These are phyloP conservation scores for Malurus splendens DNA, from an alignment of 2,797 vertebrate genomes.

Conservation along the genomic window DNA sequence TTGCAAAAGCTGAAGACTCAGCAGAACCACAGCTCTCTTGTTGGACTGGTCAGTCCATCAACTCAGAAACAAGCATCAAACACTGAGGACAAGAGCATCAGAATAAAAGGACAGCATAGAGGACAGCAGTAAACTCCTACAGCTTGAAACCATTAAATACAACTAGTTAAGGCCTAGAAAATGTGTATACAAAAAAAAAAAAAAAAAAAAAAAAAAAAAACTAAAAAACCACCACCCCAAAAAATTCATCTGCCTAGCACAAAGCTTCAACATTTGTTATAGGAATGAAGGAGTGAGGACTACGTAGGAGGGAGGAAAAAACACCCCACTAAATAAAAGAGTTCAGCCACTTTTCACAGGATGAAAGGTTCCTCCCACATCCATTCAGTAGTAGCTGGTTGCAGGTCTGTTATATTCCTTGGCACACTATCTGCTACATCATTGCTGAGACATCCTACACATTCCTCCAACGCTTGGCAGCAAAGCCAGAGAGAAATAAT, in stretches of 20 bases:
- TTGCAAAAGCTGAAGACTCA: neutral
- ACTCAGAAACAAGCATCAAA: neutral
- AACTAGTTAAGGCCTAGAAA: neutral
- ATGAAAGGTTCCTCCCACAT: neutral
- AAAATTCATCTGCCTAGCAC: neutral
- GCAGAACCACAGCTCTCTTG: neutral
- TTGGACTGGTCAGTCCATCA: neutral
- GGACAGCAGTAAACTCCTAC: neutral
- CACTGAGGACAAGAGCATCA: neutral
- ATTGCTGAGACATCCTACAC: neutral
- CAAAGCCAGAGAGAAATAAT: neutral
- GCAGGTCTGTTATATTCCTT: neutral
- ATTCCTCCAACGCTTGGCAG: neutral
- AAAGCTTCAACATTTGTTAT: neutral
- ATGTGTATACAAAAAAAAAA: neutral
- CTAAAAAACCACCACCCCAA: neutral
- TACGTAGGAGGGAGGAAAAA: neutral
- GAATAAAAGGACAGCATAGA: neutral
- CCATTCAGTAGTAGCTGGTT: neutral
- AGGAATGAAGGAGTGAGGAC: neutral
- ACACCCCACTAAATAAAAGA: neutral
- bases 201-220: neutral
- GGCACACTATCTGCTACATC: neutral
- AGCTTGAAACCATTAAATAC: neutral
- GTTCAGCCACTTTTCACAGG: neutral